Conservation (phyloP, 2,113 vertebrate genomes). For the Urocitellus parryii region DNA sequence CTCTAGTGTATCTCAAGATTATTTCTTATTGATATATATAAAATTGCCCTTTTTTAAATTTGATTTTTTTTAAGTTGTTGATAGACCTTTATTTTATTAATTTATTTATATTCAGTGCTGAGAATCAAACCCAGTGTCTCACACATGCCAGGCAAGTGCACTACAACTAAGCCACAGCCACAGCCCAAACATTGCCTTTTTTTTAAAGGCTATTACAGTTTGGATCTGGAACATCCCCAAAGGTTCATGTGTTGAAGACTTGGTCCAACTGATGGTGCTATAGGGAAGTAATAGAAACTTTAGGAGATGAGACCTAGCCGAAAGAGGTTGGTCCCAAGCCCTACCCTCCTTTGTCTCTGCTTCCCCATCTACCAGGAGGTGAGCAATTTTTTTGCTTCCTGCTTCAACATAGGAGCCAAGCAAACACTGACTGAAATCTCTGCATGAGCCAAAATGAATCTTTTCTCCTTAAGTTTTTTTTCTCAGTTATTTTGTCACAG, state of each 20-base stretch:
- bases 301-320: neutral
- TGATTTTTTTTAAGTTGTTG: too few species aligned
- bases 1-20: neutral
- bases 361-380: neutral
- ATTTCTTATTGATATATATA: neutral
- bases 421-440: neutral
- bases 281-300: neutral
- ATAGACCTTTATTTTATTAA: too few species aligned
- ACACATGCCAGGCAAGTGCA: too few species aligned
- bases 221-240: neutral
- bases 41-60: neutral
- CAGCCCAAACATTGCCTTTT: neutral
- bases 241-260: neutral
- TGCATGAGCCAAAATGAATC: neutral
- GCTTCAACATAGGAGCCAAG: neutral
- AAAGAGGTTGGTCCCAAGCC: neutral
- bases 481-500: neutral
- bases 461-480: neutral
- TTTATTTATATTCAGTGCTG: too few species aligned
- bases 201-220: neutral
- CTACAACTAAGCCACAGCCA: too few species aligned
- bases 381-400: neutral
- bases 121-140: too few species aligned
- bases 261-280: neutral
- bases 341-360: neutral